phyloP scores from a whole-genome alignment of 1,140 invertebrate species.

The Drosophila neocordata region DNA sequence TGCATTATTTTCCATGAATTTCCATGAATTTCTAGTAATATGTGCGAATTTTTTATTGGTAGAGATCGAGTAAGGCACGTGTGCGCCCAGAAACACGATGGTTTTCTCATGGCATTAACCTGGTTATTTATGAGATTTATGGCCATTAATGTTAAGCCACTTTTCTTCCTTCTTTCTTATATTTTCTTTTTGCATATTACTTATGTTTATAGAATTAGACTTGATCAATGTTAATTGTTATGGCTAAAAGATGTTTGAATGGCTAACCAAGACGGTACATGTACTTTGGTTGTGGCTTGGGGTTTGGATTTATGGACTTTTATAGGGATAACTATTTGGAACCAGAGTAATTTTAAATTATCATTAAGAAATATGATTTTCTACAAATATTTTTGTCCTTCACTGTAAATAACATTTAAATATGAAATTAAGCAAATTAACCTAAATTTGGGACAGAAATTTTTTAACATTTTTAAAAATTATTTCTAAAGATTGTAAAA shows the following conservation, averaged over 20 bases:
- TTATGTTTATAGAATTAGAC: neutral
- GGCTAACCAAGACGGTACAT: neutral
- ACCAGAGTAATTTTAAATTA: too few relatives aligned
- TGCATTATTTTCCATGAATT: slow-evolving; percentile 81
- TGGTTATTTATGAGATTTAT: slow-evolving; percentile 21
- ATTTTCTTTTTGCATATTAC: slow-evolving; percentile 2
- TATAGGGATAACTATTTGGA: too few relatives aligned
- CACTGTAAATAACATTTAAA: too few relatives aligned
- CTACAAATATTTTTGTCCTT: too few relatives aligned
- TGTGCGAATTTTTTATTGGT: slow-evolving; percentile 63
- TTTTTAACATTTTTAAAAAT: neutral
- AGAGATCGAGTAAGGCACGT: neutral
- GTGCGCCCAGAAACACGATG: neutral
- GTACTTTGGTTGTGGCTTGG: neutral
- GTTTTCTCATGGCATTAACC: slow-evolving; percentile 2
- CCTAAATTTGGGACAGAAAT: too few relatives aligned
- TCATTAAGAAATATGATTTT: too few relatives aligned
- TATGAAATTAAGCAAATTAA: too few relatives aligned
- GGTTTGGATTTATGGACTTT: too few relatives aligned
- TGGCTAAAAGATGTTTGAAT: neutral
- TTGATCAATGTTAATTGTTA: slow-evolving; percentile 20
- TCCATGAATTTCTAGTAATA: slow-evolving; percentile 80
- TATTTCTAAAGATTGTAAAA: neutral
- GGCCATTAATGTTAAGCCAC: slow-evolving; percentile 14
- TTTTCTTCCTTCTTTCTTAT: neutral